Base-by-base conservation (phyloP, 2,888 invertebrate genomes). In the Epistrophe eligans region DNA sequence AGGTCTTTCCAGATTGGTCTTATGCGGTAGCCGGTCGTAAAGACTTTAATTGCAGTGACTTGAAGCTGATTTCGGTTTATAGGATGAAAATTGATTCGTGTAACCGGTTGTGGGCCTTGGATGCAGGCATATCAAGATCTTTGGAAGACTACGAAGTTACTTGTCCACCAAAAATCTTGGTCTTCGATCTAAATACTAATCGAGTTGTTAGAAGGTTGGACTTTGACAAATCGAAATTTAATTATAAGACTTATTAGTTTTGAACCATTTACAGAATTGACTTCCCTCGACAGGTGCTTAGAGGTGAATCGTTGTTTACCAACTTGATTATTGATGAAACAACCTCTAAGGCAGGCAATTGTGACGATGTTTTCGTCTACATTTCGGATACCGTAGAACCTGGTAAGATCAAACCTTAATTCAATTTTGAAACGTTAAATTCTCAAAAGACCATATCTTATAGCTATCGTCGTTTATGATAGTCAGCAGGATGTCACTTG, bases 311-410 rank as follows among this genome's bases (percentile, higher is more conserved):
- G 0, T 93, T 97, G 24, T 94, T 97, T 81, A 97, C 97, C 19
- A 97, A 97, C 93, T 91, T 97, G 82, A 94, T 97, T 17, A 94
- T 97, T 83, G 97, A 97, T 90, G 97, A 97, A 90, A 95, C 95
- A 0, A 93, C 95, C 11, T 94, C 95, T 0, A 94, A 94, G 24
- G 94, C 94, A 45, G 94, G 94, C 2, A 94, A 94, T 45, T 97
- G 97, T 90, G 97, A 97, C 90, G 95, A 96, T 89, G 95, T 96
- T 15, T 96, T 96, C 90, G 95, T 96, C 0, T 97, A 97, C 92
- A 96, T 97, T 89, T 95, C 95, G 35, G 97, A 97, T 91, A 97
- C 97, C 1, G 96, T 96, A 38, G 96, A 96, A 80, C 96, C 97
- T 90, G 97, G 97, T 96, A 67, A 89, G 89, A 88, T n/a, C 0